Evolutionary conservation across 2,113 vertebrate genomes (phyloP).

Genomic region (Amphiprion ocellaris): DNA sequence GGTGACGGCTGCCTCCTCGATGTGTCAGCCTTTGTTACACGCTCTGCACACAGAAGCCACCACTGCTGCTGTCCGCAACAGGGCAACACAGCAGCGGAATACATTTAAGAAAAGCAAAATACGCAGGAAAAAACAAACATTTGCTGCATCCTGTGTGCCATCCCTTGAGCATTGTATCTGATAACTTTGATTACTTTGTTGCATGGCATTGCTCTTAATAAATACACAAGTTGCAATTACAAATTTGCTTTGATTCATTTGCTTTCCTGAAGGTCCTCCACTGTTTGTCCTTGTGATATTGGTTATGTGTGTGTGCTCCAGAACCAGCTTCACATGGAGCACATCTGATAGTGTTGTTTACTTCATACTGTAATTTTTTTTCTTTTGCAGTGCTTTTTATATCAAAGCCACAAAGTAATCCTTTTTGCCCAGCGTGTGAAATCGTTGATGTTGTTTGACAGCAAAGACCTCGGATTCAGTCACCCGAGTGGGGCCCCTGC

Average conservation of each 20-base stretch:
- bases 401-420: conserved; percentile 41
- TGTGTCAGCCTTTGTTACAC: conserved; percentile 77
- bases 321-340: not conserved
- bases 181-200: not conserved
- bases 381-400: conserved; percentile 20
- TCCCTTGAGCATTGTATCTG: not conserved
- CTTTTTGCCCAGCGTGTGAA: conserved; percentile 8
- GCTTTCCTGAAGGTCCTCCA: not conserved
- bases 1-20: conserved; percentile 70
- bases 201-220: not conserved
- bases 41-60: conserved; percentile 66
- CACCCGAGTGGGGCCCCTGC: conserved; percentile 25
- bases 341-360: not conserved
- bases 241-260: not conserved
- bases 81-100: conserved; percentile 22
- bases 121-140: conserved; percentile 1
- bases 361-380: conserved; percentile 1
- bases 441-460: conserved; percentile 41
- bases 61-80: conserved; percentile 4
- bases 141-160: not conserved
- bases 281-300: not conserved
- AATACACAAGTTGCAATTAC: not conserved
- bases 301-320: not conserved
- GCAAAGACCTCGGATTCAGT: conserved; percentile 25
- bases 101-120: conserved; percentile 24